phyloP scores from a whole-genome alignment of 2,113 vertebrate species.

The Neogobius melanostomus region DNA sequence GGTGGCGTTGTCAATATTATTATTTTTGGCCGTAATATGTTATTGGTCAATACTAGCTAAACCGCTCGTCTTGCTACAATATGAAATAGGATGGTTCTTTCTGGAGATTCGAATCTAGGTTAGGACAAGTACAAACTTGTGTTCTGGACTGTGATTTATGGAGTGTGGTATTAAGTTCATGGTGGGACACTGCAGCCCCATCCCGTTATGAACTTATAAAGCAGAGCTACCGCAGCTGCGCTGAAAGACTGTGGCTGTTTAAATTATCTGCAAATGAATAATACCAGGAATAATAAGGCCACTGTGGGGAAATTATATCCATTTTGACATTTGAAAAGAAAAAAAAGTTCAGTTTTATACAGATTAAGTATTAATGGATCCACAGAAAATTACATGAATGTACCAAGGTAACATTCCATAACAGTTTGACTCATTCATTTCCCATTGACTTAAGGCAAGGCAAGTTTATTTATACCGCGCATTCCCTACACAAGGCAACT shows the following conservation, averaged over 20 bases:
- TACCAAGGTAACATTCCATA: too few relatives aligned
- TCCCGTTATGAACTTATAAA: slow-evolving; percentile 2
- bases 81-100: slow-evolving; percentile 16
- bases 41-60: too few relatives aligned
- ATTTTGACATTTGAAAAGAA: not conserved
- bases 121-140: not conserved
- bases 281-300: slow-evolving; percentile 6
- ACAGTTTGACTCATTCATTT: too few relatives aligned
- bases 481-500: too few relatives aligned
- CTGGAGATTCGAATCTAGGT: slow-evolving; percentile 5
- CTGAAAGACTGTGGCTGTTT: not conserved
- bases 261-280: slow-evolving; percentile 1
- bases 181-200: not conserved
- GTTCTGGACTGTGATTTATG: not conserved
- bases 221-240: not conserved
- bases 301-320: not conserved
- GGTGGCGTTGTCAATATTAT: too few relatives aligned
- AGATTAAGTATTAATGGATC: not conserved
- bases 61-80: too few relatives aligned
- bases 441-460: too few relatives aligned
- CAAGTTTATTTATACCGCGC: too few relatives aligned
- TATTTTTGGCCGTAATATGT: too few relatives aligned
- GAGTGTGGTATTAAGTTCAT: not conserved
- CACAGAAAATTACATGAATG: not conserved
- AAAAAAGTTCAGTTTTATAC: too few relatives aligned